Evolutionary conservation across 2,797 vertebrate genomes (phyloP).

Genomic region (Natrix natrix): DNA sequence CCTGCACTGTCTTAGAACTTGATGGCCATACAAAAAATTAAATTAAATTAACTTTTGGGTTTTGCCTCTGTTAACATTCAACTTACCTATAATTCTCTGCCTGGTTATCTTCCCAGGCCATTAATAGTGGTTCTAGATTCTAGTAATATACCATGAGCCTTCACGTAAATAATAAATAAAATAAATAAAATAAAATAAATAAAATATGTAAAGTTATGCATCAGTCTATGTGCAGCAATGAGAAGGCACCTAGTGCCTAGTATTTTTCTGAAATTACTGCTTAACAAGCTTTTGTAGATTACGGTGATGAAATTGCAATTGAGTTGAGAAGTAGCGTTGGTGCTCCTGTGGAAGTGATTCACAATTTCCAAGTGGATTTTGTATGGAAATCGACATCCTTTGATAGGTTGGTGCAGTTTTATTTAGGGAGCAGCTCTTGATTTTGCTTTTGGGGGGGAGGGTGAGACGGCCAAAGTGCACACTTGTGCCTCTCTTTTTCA

Average conservation of each 20-base stretch:
- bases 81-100: neutral
- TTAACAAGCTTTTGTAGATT: constrained; percentile 83
- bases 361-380: constrained; percentile 99
- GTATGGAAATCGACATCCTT: constrained; percentile 99
- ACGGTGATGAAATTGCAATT: constrained; percentile 98
- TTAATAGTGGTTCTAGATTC: too few species aligned
- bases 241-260: too few species aligned
- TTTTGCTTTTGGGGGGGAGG: neutral
- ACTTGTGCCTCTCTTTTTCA: constrained; percentile 50
- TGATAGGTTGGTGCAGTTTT: constrained; percentile 80
- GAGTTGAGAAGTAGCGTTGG: constrained; percentile 95
- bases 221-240: neutral
- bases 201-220: neutral
- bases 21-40: neutral
- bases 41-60: neutral
- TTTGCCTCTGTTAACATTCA: neutral
- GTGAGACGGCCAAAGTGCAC: neutral
- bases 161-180: neutral
- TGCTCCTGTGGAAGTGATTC: constrained; percentile 94
- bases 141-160: neutral
- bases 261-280: constrained; percentile 47
- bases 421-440: neutral
- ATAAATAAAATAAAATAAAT: neutral
- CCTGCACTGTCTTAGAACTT: neutral
- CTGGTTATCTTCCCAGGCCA: too few species aligned